These are phyloP conservation scores for Tragelaphus strepsiceros DNA, from an alignment of 2,113 vertebrate species.

Conservation along the genomic window DNA sequence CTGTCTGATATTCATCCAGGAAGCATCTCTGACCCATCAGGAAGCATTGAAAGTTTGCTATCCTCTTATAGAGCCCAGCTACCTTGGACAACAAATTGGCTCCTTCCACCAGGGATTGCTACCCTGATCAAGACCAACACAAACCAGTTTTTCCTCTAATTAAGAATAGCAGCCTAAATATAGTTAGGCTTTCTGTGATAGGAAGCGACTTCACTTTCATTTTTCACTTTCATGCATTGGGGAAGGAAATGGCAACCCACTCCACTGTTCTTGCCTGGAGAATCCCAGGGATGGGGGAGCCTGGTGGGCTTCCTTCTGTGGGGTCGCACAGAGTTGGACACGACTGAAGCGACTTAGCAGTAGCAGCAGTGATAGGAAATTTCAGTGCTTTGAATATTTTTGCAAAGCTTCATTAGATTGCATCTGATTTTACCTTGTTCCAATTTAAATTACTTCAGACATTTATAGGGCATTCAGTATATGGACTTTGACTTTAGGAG, in stretches of 20 bases:
- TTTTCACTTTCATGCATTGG: too few relatives aligned
- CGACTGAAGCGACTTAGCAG: too few relatives aligned
- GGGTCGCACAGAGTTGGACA: too few relatives aligned
- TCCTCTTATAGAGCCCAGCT: background rate
- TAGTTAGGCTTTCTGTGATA: background rate
- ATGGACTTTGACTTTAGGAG: background rate
- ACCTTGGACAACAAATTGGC: background rate
- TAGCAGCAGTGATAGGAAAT: background rate
- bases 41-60: background rate
- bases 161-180: background rate
- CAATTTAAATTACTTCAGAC: conserved; percentile 3
- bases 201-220: too few relatives aligned
- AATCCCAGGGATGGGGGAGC: too few relatives aligned
- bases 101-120: background rate
- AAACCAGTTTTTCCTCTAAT: background rate
- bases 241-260: too few relatives aligned
- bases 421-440: conserved; percentile 17
- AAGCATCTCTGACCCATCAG: background rate
- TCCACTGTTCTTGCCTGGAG: too few relatives aligned
- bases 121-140: background rate
- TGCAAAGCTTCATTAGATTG: background rate
- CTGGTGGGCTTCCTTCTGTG: too few relatives aligned
- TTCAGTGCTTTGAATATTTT: background rate
- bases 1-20: background rate
- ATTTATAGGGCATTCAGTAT: background rate